Base-by-base conservation (phyloP, 2,888 invertebrate genomes). In the Coenonympha glycerion region DNA sequence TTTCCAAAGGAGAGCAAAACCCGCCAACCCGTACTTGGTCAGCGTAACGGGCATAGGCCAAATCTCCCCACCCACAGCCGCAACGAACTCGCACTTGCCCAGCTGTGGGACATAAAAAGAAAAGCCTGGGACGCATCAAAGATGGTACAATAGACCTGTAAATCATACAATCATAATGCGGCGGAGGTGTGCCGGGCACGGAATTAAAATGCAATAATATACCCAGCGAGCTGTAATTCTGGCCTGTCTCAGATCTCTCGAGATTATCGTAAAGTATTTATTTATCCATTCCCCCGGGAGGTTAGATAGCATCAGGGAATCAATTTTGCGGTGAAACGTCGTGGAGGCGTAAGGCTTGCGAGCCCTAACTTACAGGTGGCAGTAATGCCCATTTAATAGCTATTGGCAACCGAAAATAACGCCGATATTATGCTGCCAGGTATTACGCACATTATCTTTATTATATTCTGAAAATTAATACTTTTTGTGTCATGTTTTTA, bases 161-260 rank as follows among this genome's bases (percentile, higher is more conserved):
- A 82, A 85, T 85, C 80, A 83, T 76, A 73, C 74, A 73, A 76
- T 68, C 71, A 69, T 76, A 81, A 76, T 74, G 76, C 79, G 75
- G 78, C 74, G 72, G 76, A 76, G 83, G 84, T 76, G 86, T 79
- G 83, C 68, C 73, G 65, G 62, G 66, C 61, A 67, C 71, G 66
- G 76, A 83, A 85, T 86, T 86, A 86, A 86, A 86, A 85, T 76
- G 83, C 85, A 84, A 81, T 86, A 86, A 85, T 83, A 84, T 79
- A 71, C 73, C 69, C 70, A 60, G 67, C 70, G 69, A 66, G 73
- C 73, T 66, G 75, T 83, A 84, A 82, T 81, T 72, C 80, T 71
- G 79, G 75, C 76, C 81, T 83, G 83, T 80, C 84, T 76, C 77
- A 69, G 81, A 84, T 81, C 77, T 71, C 62, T 56, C 66, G 62